phyloP scores from a whole-genome alignment of 2,888 invertebrate species.

The Microplitis deprimator region DNA sequence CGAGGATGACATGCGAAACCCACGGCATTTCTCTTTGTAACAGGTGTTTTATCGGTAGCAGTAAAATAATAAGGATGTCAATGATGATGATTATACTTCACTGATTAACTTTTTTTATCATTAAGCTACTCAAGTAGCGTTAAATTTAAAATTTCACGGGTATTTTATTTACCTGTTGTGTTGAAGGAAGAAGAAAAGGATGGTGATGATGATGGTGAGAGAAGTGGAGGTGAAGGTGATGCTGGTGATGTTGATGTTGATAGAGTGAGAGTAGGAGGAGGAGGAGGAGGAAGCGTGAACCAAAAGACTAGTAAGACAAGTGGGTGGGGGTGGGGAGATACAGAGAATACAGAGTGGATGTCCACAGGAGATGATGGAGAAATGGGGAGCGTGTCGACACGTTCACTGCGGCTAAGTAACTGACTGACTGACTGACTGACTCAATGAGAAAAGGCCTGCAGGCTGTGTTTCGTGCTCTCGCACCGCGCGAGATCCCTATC shows the following conservation, averaged over 20 bases:
- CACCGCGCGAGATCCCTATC: slow-evolving; percentile 63
- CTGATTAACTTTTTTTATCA: slow-evolving; percentile 22
- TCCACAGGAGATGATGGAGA: slow-evolving; percentile 24
- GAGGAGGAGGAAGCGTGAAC: slow-evolving; percentile 6
- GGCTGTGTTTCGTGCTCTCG: slow-evolving; percentile 55
- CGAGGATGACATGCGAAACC: slow-evolving; percentile 61
- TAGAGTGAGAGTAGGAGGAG: neutral
- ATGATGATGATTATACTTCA: neutral
- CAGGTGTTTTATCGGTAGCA: slow-evolving; percentile 39
- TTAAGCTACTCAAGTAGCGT: slow-evolving; percentile 45
- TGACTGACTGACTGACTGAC: slow-evolving; percentile 68
- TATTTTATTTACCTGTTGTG: slow-evolving; percentile 13
- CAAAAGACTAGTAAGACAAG: slow-evolving; percentile 10
- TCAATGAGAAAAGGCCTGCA: slow-evolving; percentile 63
- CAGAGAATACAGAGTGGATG: slow-evolving; percentile 12
- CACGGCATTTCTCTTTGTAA: slow-evolving; percentile 58
- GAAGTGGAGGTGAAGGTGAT: slow-evolving; percentile 4
- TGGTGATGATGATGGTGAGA: neutral
- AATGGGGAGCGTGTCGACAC: slow-evolving; percentile 54
- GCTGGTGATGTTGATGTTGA: slow-evolving; percentile 23
- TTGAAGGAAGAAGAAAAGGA: slow-evolving; percentile 4
- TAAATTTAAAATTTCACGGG: slow-evolving; percentile 59
- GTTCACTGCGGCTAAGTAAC: slow-evolving; percentile 65
- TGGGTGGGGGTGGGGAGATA: slow-evolving; percentile 2
- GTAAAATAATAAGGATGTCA: slow-evolving; percentile 33